Conservation (phyloP, 1,140 invertebrate genomes). For the Cardiocondyla obscurior region DNA sequence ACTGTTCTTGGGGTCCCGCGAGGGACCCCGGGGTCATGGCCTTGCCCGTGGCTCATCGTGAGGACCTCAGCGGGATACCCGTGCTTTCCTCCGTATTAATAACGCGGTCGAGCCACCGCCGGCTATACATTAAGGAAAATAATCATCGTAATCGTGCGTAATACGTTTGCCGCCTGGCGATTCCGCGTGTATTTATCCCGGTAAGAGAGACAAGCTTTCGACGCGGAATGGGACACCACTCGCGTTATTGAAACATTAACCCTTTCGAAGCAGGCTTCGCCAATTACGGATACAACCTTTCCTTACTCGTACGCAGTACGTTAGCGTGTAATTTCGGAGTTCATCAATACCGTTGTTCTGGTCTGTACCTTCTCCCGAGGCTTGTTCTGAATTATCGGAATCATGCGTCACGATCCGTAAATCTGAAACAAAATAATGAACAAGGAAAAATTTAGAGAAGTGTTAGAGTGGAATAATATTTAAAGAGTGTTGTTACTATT, state of each 20-base stretch:
- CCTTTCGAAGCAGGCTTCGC: background rate
- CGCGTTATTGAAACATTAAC: constrained; percentile 55
- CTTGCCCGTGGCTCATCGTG: constrained; percentile 74
- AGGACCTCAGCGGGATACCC: constrained; percentile 77
- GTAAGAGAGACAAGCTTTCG: constrained; percentile 18
- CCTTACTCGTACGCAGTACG: background rate
- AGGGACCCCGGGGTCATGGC: constrained; percentile 71
- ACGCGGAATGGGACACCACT: background rate
- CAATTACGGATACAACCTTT: background rate
- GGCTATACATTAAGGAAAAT: constrained; percentile 73
- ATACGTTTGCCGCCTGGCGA: constrained; percentile 65
- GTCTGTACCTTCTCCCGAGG: too few relatives aligned
- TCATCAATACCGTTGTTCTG: background rate
- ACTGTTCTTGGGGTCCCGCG: constrained; percentile 44
- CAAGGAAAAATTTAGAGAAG: background rate
- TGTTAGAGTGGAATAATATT: background rate
- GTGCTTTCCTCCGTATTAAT: constrained; percentile 77
- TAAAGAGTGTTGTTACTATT: background rate
- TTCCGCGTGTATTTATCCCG: constrained; percentile 58
- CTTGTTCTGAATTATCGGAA: background rate
- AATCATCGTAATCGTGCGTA: constrained; percentile 77
- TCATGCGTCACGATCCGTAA: background rate
- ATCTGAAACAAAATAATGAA: background rate
- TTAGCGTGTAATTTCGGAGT: background rate
- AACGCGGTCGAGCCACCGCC: constrained; percentile 68